Evolutionary conservation across 2,888 invertebrate genomes (phyloP).

Genomic region (Nemurella pictetii): DNA sequence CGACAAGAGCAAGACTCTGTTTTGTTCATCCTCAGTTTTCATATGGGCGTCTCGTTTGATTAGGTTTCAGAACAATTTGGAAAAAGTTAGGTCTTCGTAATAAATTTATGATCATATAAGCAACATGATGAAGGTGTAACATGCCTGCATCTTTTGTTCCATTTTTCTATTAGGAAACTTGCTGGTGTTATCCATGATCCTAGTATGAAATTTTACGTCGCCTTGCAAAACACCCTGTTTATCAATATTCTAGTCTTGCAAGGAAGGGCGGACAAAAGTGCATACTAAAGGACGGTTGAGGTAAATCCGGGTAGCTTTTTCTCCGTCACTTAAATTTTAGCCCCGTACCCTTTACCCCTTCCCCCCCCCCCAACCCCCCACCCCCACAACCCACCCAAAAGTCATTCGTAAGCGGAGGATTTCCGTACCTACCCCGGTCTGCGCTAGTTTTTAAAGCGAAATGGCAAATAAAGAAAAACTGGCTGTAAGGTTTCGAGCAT

Average conservation of each 20-base stretch:
- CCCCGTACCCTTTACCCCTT: not conserved
- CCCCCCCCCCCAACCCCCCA: not conserved
- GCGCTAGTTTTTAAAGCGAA: constrained; percentile 17
- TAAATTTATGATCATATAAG: not conserved
- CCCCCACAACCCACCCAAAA: not conserved
- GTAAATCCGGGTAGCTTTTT: constrained; percentile 27
- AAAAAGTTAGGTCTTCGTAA: not conserved
- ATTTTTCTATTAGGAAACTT: not conserved
- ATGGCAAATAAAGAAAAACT: constrained; percentile 18
- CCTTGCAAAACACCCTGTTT: constrained; percentile 16
- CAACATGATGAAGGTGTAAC: not conserved
- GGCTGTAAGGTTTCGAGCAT: not conserved
- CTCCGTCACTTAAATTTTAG: constrained; percentile 25
- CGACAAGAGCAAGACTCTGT: not conserved
- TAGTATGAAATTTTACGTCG: not conserved
- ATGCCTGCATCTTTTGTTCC: not conserved
- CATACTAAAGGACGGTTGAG: not conserved
- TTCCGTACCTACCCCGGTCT: not conserved
- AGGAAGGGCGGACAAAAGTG: not conserved
- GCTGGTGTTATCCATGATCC: not conserved
- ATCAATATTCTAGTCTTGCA: constrained; percentile 17
- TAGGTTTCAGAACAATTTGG: not conserved
- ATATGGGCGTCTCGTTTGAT: not conserved
- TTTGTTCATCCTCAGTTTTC: not conserved
- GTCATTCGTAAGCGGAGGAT: constrained; percentile 4